Evolutionary conservation across 2,797 vertebrate genomes (phyloP).

Genomic region (Calcarius lapponicus): DNA sequence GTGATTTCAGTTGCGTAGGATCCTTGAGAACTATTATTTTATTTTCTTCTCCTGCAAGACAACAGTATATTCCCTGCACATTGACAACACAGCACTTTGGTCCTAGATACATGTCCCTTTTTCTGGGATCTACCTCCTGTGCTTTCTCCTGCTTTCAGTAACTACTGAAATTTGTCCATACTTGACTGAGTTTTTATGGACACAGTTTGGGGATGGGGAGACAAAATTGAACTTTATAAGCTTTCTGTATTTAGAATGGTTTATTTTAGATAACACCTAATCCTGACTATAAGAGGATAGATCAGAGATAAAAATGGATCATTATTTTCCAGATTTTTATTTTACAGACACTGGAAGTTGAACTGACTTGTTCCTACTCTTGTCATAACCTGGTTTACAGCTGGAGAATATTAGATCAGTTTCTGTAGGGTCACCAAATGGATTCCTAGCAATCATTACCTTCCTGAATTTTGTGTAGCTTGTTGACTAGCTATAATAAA

Average conservation of each 20-base stretch:
- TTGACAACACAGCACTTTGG: not conserved
- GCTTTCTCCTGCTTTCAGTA: not conserved
- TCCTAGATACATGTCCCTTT: not conserved
- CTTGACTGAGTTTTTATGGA: not conserved
- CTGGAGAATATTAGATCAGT: not conserved
- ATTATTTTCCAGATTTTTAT: not conserved
- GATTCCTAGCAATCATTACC: not conserved
- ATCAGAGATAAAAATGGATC: not conserved
- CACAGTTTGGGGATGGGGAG: not conserved
- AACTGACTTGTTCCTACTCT: not conserved
- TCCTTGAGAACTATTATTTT: not conserved
- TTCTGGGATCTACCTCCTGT: not conserved
- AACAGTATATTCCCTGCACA: not conserved
- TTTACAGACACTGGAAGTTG: not conserved
- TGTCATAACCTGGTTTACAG: not conserved
- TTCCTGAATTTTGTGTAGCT: not conserved
- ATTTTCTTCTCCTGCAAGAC: not conserved
- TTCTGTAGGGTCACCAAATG: not conserved
- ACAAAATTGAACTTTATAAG: not conserved
- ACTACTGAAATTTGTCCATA: not conserved
- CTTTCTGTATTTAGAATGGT: not conserved
- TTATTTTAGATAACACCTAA: not conserved
- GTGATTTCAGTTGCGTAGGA: not conserved
- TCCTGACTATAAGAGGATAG: not conserved
- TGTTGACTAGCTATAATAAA: not conserved